Percentiles rank a stretch among this genome's conserved stretches.
Evolutionary conservation across 2,888 invertebrate species (phyloP).

Genomic region (Drosophila mimica): DNA sequence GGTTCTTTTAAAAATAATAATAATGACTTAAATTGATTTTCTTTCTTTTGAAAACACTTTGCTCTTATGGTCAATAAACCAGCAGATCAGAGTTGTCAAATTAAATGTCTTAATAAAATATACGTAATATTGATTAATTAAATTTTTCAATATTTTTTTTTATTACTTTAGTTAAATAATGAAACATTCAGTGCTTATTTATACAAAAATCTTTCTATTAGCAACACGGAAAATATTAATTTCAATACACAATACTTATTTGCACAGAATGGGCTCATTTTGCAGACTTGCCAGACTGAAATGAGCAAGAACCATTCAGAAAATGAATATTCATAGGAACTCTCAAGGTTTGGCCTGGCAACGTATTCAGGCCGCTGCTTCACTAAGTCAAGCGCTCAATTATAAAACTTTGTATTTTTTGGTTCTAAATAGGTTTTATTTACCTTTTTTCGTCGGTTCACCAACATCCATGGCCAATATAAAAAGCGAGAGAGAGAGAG

Average conservation of each 20-base stretch:
- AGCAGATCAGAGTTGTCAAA: no score
- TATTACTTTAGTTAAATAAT: neutral
- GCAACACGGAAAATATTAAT: neutral
- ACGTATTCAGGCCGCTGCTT: constrained; percentile 37
- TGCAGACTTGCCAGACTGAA: constrained; percentile 10
- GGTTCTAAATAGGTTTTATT: constrained; percentile 57
- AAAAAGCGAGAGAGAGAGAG: neutral
- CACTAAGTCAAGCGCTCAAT: constrained; percentile 72
- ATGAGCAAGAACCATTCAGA: constrained; percentile 36
- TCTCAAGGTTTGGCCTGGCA: constrained; percentile 29
- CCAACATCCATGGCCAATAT: neutral
- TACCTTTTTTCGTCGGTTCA: constrained; percentile 45
- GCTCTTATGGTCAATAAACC: no score
- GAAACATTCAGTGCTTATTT: no score
- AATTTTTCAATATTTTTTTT: neutral
- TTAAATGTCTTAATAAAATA: no score
- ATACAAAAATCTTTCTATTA: neutral
- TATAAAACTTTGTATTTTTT: constrained; percentile 63
- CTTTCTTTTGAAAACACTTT: neutral
- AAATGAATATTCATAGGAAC: constrained; percentile 50
- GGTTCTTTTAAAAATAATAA: neutral
- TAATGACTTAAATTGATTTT: neutral
- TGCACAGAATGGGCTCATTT: neutral
- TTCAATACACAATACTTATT: neutral
- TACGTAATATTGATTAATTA: neutral